Base-by-base conservation (phyloP, 2,113 vertebrate genomes). In the Larimichthys crocea region DNA sequence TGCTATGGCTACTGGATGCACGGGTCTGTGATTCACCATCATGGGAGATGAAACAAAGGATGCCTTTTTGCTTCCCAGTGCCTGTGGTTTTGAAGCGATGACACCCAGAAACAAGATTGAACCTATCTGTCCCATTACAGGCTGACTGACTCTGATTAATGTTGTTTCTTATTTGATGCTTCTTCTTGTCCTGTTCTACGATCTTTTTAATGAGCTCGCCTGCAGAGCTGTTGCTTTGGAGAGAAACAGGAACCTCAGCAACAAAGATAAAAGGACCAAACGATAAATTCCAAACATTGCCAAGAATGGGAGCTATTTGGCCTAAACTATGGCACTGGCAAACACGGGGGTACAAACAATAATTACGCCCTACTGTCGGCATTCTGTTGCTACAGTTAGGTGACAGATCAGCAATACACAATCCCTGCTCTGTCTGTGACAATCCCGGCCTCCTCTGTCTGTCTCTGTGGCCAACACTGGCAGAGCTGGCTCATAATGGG, bases 371-470 rank as follows among this genome's bases (percentile, higher is more conserved):
- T 48, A 81, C 91, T 88, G 91, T 89, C 88, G 78, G 89, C 91
- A 92, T 91, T 88, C 88, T 92, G 82, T 72, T 76, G 83, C 84
- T 80, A 72, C 66, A 83, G 88, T 90, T 86, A 90, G 80, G 84
- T 92, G 90, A 93, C 87, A 93, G 89, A 91, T 91, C 89, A 91
- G 92, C 93, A 91, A 61, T 88, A 90, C 85, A 91, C 93, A 92
- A 93, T 93, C 90, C 91, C 90, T 82, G 88, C 89, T 87, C 92
- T 92, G 91, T 93, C 42, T 88, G 74, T 61, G 88, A 88, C 89
- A 89, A 91, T 92, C 85, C 89, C 62, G n/a, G 83, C 69, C 74
- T 84, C 72, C 75, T 80, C 71, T 86, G 83, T 90, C 85, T 88
- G 79, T 76, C 70, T 88, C 78, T 84, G 74, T 63, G 59, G 74